Base-by-base conservation (phyloP, 2,797 vertebrate genomes). In the Sus cebifrons region DNA sequence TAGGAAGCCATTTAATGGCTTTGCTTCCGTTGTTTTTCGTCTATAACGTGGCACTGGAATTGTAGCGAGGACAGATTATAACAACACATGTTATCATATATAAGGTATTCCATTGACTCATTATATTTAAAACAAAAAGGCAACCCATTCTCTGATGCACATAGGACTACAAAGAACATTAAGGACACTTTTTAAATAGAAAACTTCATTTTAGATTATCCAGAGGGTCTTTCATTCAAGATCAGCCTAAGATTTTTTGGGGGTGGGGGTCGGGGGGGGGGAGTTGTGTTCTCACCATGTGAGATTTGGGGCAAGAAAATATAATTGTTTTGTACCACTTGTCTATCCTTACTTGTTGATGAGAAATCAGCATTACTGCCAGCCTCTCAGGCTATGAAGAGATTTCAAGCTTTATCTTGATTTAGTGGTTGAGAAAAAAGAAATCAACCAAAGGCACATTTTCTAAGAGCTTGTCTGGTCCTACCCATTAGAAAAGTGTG, bases 401-500 rank as follows among this genome's bases (percentile, higher is more conserved):
- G 54, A 91, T 65, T 94, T 97, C 44, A 95, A 83, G 86, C 65
- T 97, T 94, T 75, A 91, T 91, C 75, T 96, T 93, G 81, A 94
- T 95, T 82, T 84, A 74, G 84, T 70, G 52, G 71, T 81, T 94
- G 9, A 12, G 44, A 49, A 49, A 77, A 88, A 87, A 91, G 84
- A 87, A 83, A 74, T 70, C 85, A 82, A 74, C 83, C 32, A 68
- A 86, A 91, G 86, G n/a, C 68, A 91, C 54, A 2, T 95, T 96
- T 94, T 89, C 74, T 86, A 91, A 96, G 74, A 82, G 83, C 93
- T 88, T 94, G 86, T 84, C 86, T 52, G 20, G 78, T 40, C 58
- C 75, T 95, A 86, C 23, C 29, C 84, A 89, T 95, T 96, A 94
- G 74, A 93, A 95, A 94, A 94, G 86, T 96, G 83, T 94, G 89